Percentiles rank a stretch among this genome's conserved stretches.
phyloP scores from a whole-genome alignment of 1,140 invertebrate genomes.

The Hycleus cichorii region DNA sequence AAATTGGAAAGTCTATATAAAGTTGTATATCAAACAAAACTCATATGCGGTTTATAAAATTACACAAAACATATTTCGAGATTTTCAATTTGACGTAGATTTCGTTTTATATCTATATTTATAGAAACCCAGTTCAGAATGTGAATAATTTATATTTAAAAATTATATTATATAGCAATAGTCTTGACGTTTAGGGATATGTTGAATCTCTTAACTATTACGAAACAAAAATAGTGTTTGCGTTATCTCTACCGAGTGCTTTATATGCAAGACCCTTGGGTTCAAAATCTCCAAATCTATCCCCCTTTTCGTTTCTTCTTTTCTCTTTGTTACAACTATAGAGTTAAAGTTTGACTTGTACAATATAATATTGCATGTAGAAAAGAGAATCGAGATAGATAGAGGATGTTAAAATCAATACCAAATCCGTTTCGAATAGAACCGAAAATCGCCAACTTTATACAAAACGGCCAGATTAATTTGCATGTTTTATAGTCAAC shows the following conservation, averaged over 20 bases:
- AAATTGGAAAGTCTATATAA: too few species aligned
- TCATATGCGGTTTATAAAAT: constrained; percentile 2
- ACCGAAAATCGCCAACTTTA: too few species aligned
- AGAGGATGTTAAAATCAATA: too few species aligned
- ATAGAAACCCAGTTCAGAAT: constrained; percentile 1
- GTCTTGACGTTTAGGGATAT: constrained; percentile 12
- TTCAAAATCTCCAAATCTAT: background rate
- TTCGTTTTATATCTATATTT: background rate
- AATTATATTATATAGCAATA: background rate
- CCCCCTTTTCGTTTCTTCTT: too few species aligned
- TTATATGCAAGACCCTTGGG: constrained; percentile 16
- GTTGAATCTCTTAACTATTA: constrained; percentile 19
- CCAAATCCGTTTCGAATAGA: too few species aligned
- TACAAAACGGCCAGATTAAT: too few species aligned
- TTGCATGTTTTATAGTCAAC: too few species aligned
- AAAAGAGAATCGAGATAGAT: too few species aligned
- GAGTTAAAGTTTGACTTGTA: too few species aligned
- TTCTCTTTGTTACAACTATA: too few species aligned
- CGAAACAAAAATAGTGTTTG: constrained; percentile 23
- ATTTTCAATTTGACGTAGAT: constrained; percentile 16
- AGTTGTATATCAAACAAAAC: too few species aligned
- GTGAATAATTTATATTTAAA: background rate
- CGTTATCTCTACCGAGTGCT: constrained; percentile 16
- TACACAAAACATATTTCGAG: constrained; percentile 6
- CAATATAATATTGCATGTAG: too few species aligned